These are phyloP conservation scores for Atlantisia rogersi DNA, from an alignment of 2,113 vertebrate species.

Conservation along the genomic window DNA sequence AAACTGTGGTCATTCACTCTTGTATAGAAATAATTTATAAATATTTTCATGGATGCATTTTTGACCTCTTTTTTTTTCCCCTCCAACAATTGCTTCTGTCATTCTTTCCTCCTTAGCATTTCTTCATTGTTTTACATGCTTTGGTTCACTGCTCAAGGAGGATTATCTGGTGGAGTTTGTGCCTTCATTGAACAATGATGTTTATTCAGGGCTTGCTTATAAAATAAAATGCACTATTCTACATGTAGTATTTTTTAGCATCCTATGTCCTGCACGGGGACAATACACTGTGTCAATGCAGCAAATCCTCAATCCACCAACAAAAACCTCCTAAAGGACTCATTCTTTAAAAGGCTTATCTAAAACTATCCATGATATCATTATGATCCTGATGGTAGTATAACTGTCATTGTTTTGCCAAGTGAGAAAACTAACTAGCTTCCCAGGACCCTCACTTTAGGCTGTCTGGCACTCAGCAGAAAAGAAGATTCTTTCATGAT, in stretches of 20 bases:
- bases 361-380: background rate
- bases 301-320: background rate
- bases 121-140: background rate
- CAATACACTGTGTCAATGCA: background rate
- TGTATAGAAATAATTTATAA: background rate
- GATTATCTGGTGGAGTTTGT: background rate
- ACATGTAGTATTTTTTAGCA: background rate
- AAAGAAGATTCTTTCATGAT: background rate
- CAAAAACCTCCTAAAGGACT: background rate
- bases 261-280: background rate
- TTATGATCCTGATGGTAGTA: background rate
- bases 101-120: background rate
- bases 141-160: background rate
- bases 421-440: background rate
- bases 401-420: background rate
- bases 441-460: background rate
- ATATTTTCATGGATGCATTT: background rate
- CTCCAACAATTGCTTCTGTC: background rate
- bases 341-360: background rate
- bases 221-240: background rate
- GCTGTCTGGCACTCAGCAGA: background rate
- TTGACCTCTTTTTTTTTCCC: background rate
- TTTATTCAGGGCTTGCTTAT: background rate
- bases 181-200: background rate
- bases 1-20: background rate